These are phyloP conservation scores for Parapristionchus giblindavisi DNA, from an alignment of 2,888 invertebrate species.

Conservation along the genomic window DNA sequence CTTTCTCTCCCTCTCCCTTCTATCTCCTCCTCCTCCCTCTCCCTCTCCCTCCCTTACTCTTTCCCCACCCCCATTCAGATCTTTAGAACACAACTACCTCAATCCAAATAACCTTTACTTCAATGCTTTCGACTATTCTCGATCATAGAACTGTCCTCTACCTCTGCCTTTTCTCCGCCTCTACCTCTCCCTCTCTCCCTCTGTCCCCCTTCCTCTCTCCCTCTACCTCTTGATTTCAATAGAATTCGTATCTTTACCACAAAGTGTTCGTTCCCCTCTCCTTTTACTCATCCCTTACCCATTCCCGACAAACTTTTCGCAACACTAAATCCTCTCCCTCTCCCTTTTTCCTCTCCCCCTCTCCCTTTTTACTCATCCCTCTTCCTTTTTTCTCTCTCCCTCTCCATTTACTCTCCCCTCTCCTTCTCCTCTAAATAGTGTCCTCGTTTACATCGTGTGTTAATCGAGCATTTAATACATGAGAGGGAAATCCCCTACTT, in stretches of 20 bases:
- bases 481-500: too few relatives aligned
- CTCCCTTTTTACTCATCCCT: background rate
- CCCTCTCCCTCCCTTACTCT: too few relatives aligned
- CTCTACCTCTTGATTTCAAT: too few relatives aligned
- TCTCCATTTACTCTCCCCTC: background rate
- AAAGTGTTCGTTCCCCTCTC: background rate
- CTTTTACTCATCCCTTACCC: background rate
- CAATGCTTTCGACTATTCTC: too few relatives aligned
- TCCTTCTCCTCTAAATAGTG: conserved; percentile 19
- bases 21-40: background rate
- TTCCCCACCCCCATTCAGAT: too few relatives aligned
- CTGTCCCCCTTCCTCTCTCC: conserved; percentile 2
- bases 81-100: too few relatives aligned
- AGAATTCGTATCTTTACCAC: too few relatives aligned
- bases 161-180: too few relatives aligned
- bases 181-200: conserved; percentile 1
- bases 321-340: background rate
- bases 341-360: background rate
- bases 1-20: conserved; percentile 3
- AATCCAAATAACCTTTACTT: too few relatives aligned
- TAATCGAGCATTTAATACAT: conserved; percentile 20
- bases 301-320: too few relatives aligned
- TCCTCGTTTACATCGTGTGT: conserved; percentile 23
- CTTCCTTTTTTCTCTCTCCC: background rate
- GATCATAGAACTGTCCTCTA: too few relatives aligned